These are phyloP conservation scores for Xylota sylvarum DNA, from an alignment of 2,888 invertebrate species.

Conservation along the genomic window DNA sequence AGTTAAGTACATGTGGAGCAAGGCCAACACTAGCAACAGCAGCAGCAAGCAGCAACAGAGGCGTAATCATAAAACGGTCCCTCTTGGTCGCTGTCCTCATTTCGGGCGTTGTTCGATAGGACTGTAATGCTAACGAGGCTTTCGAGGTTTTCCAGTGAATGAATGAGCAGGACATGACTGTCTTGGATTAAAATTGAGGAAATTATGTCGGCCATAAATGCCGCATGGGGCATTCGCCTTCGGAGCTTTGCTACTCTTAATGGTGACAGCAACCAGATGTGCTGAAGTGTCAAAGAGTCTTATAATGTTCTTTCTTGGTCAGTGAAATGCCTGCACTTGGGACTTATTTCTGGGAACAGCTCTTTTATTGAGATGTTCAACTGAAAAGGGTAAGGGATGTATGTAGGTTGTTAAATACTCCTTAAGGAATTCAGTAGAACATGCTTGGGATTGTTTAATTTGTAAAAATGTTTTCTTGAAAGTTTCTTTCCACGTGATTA, in stretches of 20 bases:
- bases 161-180: conserved; percentile 36
- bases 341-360: conserved; percentile 20
- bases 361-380: conserved; percentile 48
- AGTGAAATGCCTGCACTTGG: conserved; percentile 63
- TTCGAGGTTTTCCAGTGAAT: conserved; percentile 32
- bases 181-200: conserved; percentile 71
- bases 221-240: conserved; percentile 61
- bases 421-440: conserved; percentile 13
- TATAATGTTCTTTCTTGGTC: conserved; percentile 61
- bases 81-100: conserved; percentile 62
- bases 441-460: conserved; percentile 22
- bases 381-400: conserved; percentile 32
- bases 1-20: conserved; percentile 76
- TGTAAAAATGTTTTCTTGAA: neutral
- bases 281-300: conserved; percentile 71
- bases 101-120: conserved; percentile 32
- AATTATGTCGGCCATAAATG: conserved; percentile 72
- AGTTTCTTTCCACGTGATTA: neutral
- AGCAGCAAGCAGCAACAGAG: conserved; percentile 53
- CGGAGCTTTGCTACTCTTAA: conserved; percentile 46
- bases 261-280: conserved; percentile 65
- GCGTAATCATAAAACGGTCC: conserved; percentile 59
- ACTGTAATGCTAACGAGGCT: conserved; percentile 67
- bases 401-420: conserved; percentile 21
- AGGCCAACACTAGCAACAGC: conserved; percentile 49